Percentiles rank a stretch among this genome's conserved stretches.
Conservation (phyloP, 2,888 invertebrate genomes). For the Norana najaformis region DNA sequence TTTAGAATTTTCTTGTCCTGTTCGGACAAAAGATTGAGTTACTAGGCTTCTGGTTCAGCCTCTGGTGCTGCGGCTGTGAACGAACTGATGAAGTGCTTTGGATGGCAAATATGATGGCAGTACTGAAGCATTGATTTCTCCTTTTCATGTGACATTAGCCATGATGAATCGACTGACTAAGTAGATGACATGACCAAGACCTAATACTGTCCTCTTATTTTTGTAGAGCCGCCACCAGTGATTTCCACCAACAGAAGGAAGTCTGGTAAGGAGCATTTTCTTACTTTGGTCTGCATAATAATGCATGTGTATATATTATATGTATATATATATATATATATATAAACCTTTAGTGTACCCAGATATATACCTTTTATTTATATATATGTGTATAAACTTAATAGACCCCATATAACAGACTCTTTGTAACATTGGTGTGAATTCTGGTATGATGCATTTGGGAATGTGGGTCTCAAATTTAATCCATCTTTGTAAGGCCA, state of each 20-base stretch:
- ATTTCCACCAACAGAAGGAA: constrained; percentile 34
- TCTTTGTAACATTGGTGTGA: no score
- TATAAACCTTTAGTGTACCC: no score
- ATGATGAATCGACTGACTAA: constrained; percentile 3
- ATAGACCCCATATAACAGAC: no score
- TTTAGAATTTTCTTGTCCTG: no score
- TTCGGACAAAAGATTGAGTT: background rate
- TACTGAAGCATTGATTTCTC: background rate
- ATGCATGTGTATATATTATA: no score
- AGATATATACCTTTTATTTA: no score
- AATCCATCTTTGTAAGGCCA: background rate
- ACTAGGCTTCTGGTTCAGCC: background rate
- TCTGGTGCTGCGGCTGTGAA: background rate
- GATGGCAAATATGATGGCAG: background rate
- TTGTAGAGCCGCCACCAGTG: constrained; percentile 34
- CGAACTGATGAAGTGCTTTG: background rate
- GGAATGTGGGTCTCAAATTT: background rate
- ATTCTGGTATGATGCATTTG: background rate
- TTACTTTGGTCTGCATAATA: background rate
- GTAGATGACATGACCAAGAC: background rate
- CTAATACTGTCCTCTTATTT: background rate
- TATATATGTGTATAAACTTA: no score
- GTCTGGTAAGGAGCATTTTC: constrained; percentile 32
- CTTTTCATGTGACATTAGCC: constrained; percentile 7
- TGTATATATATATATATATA: no score